Evolutionary conservation across 64 coral and sea anemone species (phyloP).

Genomic region (Acropora yongei): DNA sequence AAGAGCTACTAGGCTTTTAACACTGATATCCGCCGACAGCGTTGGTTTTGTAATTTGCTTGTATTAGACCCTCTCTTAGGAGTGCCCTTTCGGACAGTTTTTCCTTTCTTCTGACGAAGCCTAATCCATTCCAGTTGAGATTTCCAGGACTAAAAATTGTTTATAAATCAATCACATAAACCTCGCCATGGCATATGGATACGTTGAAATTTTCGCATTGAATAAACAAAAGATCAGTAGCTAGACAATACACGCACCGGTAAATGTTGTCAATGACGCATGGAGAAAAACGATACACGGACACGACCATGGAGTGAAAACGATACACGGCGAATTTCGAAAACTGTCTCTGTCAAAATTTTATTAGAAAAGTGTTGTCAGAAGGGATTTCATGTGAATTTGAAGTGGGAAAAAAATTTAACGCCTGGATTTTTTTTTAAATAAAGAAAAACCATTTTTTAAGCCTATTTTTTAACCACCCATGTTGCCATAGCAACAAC

Average conservation of each 20-base stretch:
- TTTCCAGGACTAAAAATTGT: not conserved
- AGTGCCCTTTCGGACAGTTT: too few relatives aligned
- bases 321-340: not conserved
- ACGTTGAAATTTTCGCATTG: not conserved
- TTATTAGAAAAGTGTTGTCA: not conserved
- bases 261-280: not conserved
- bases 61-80: too few relatives aligned
- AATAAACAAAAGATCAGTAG: slow-evolving; percentile 3
- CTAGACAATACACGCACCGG: not conserved
- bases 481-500: not conserved
- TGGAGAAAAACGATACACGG: not conserved
- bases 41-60: too few relatives aligned
- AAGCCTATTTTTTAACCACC: not conserved
- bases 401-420: not conserved
- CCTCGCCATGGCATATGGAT: not conserved
- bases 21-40: too few relatives aligned
- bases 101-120: too few relatives aligned
- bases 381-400: not conserved
- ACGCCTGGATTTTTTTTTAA: not conserved
- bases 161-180: slow-evolving; percentile 1
- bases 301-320: not conserved
- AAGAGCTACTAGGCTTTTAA: too few relatives aligned
- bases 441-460: not conserved
- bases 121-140: not conserved
- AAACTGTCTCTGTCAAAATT: not conserved